Conservation (phyloP, 2,888 invertebrate species). For the Eustalomyia histrio region DNA sequence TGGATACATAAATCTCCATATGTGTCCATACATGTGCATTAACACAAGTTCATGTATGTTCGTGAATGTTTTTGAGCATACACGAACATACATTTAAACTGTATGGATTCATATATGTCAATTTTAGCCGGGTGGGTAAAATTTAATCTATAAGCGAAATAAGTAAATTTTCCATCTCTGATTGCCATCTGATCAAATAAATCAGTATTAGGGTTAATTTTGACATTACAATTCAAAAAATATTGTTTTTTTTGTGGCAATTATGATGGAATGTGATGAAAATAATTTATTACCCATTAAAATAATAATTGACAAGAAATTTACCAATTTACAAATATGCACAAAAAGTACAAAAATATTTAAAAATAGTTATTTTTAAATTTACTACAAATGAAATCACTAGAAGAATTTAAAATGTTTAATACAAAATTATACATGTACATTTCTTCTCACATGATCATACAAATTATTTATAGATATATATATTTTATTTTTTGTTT, state of each 20-base stretch:
- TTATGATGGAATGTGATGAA: constrained; percentile 4
- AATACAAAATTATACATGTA: background rate
- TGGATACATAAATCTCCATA: too few relatives aligned
- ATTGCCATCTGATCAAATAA: background rate
- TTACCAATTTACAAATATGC: background rate
- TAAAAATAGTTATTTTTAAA: constrained; percentile 8
- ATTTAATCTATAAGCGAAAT: too few relatives aligned
- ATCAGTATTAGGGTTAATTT: background rate
- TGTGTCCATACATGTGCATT: too few relatives aligned
- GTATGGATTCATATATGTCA: too few relatives aligned
- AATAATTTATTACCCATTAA: constrained; percentile 11
- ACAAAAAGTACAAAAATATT: background rate
- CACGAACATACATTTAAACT: too few relatives aligned
- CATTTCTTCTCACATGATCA: background rate
- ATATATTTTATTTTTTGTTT: too few relatives aligned
- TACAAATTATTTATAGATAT: background rate
- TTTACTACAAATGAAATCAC: background rate
- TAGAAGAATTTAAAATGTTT: background rate
- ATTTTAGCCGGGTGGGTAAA: too few relatives aligned
- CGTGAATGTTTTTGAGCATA: too few relatives aligned
- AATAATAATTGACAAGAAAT: background rate
- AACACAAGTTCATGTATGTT: too few relatives aligned
- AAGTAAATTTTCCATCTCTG: too few relatives aligned
- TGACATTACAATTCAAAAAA: background rate
- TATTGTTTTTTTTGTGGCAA: background rate